Evolutionary conservation across 2,888 invertebrate genomes (phyloP), one percentile per base, ranked within the genome.

Genomic region (Philereme vetulata): DNA sequence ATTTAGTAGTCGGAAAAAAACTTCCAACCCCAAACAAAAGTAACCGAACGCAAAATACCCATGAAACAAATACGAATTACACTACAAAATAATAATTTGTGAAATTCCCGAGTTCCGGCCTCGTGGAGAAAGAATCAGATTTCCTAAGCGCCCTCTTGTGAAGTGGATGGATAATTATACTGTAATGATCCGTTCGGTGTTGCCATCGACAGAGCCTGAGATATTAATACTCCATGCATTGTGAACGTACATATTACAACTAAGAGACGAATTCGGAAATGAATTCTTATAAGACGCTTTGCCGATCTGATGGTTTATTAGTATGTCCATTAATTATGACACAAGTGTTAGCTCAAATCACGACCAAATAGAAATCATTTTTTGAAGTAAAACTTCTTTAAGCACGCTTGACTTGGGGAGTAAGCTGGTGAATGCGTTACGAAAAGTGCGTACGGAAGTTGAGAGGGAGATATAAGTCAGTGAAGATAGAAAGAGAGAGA

Each of bases 81-180:
- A 68, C 63, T 65, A 61, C 58, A 58, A 60, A 58, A 51, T 60
- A 68, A 57, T 68, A 70, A 78, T 78, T 78, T 77, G 75, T 75
- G 74, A 84, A 84, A 83, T 80, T 75, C 70, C 72, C 77, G 66
- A 75, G 76, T 79, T 80, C 81, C 83, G 78, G 72, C 45, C 21
- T 42, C 48, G 74, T 60, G 77, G 81, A 76, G 75, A 85, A 86
- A 85, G 85, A 87, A 88, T 90, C 86, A 82, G 82, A 90, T 88
- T 89, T 87, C 85, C 86, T 84, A 86, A 77, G 82, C 75, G 75
- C 84, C 81, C 88, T 86, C 77, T 21, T 51, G 84, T 81, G 79
- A 81, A 90, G 88, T 86, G 87, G 84, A 81, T 82, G 66, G 82
- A 88, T 89, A 90, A 90, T 91, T 90, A 85, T 88, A 84, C 85